These are phyloP conservation scores for Porites lutea DNA, from an alignment of 64 coral and sea anemone species.

Conservation along the genomic window DNA sequence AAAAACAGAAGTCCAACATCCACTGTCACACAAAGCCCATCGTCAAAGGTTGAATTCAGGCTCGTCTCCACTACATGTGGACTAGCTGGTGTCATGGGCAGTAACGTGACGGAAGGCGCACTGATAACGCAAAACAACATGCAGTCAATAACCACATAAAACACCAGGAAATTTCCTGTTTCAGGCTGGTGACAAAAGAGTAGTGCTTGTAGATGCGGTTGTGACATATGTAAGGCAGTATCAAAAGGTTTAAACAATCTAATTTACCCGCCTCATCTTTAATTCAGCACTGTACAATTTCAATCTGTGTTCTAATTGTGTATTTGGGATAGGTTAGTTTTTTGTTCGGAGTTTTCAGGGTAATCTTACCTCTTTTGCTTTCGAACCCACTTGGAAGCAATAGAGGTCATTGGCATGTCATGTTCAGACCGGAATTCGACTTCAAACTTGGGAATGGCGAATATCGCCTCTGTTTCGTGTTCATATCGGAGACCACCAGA, in stretches of 20 bases:
- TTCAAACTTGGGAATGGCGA: conserved; percentile 95
- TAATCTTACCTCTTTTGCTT: conserved; percentile 38
- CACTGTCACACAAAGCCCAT: conserved; percentile 96
- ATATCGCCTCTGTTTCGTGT: conserved; percentile 94
- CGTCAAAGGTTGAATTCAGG: conserved; percentile 88
- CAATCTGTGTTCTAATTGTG: too few species aligned
- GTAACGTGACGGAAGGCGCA: not conserved
- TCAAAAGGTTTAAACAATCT: too few species aligned
- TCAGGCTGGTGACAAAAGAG: too few species aligned
- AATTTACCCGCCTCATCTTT: too few species aligned
- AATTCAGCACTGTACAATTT: too few species aligned
- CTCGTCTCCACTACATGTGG: conserved; percentile 96
- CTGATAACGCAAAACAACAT: conserved; percentile 13
- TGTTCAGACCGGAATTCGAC: conserved; percentile 89
- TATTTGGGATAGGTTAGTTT: too few species aligned
- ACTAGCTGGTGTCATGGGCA: conserved; percentile 62
- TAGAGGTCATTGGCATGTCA: conserved; percentile 87
- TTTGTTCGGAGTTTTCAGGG: too few species aligned
- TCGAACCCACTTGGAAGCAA: conserved; percentile 80
- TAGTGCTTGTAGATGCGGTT: too few species aligned
- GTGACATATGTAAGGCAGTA: too few species aligned
- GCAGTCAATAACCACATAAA: not conserved
- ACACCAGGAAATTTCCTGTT: not conserved
- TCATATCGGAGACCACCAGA: conserved; percentile 83
- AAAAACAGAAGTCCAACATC: conserved; percentile 98